Evolutionary conservation across 2,888 invertebrate species (phyloP).

Genomic region (Tortrix viridana): DNA sequence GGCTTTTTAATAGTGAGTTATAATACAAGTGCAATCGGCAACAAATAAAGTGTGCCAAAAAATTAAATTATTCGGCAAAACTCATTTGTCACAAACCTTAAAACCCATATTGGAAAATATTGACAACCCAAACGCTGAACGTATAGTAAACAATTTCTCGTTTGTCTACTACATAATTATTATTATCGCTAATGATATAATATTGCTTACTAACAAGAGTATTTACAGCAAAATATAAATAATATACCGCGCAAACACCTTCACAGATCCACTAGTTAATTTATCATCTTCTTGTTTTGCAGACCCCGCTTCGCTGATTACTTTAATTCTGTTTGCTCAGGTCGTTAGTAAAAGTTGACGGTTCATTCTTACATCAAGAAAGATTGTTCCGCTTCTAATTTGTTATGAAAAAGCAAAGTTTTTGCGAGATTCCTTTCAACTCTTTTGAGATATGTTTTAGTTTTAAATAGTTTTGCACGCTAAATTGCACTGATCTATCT

Average conservation of each 20-base stretch:
- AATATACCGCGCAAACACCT: neutral
- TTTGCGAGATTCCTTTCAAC: neutral
- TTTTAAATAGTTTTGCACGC: neutral
- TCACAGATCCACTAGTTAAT: conserved; percentile 19
- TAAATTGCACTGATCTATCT: too few relatives aligned
- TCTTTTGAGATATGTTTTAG: neutral
- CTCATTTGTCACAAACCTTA: too few relatives aligned
- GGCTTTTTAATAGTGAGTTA: too few relatives aligned
- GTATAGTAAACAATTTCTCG: too few relatives aligned
- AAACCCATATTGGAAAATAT: too few relatives aligned
- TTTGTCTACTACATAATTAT: too few relatives aligned
- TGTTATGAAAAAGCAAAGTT: conserved; percentile 42
- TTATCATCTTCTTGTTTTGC: conserved; percentile 38
- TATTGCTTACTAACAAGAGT: neutral
- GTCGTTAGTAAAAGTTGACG: conserved; percentile 70
- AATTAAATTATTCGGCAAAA: too few relatives aligned
- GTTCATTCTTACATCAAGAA: conserved; percentile 66
- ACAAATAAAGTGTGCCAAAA: too few relatives aligned
- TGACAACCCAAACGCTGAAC: too few relatives aligned
- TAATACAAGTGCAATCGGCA: too few relatives aligned
- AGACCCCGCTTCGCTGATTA: conserved; percentile 32
- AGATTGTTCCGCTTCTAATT: conserved; percentile 64
- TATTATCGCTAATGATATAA: too few relatives aligned
- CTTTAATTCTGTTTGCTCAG: conserved; percentile 46
- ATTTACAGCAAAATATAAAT: neutral